Base-by-base conservation (phyloP, 2,797 vertebrate genomes). In the Peromyscus melanophrys region DNA sequence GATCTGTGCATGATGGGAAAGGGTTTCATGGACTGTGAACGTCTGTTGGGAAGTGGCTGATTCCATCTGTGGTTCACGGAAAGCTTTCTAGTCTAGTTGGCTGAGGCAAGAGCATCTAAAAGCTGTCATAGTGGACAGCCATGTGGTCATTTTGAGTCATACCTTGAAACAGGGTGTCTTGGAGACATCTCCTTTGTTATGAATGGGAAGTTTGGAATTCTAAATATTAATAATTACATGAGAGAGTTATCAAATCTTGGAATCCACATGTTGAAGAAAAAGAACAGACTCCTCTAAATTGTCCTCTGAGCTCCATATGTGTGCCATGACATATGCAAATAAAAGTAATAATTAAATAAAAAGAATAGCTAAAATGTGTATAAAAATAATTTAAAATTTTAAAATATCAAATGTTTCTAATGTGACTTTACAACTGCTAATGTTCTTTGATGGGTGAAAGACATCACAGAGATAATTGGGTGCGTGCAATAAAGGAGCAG, bases 381-480 rank as follows among this genome's bases (percentile, higher is more conserved):
- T 49, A 43, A 86, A 89, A 87, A 49, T 23, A 65, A 67, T 76
- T 57, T 46, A 86, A 82, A 19, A 27, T 61, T 86, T 93, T 93
- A 92, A 95, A 40, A 57, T 73, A 77, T 55, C 23, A 59, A 23
- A 29, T 14, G 17, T 91, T 78, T 59, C 29, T 77, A 52, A 71
- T 59, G 82, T 25, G 27, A 21, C 55, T 80, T 78, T 82, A 80
- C 76, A 65, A 25, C 17, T 61, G 55, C 14, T 57, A 49, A 17
- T 65, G 6, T 31, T 59, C 55, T 59, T 21, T 21, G 37, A 40
- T 29, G 91, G n/a, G 52, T n/a, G 1, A 11, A 12, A 12, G 4
- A 37, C 6, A 40, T 4, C 11, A 52, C 11, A 52, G 31, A 43
- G 14, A 57, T 55, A 46, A 63, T n/a, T 57, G 52, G 13, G 17